Conservation (phyloP, 2,888 invertebrate species). For the Ferdinandea cuprea region DNA sequence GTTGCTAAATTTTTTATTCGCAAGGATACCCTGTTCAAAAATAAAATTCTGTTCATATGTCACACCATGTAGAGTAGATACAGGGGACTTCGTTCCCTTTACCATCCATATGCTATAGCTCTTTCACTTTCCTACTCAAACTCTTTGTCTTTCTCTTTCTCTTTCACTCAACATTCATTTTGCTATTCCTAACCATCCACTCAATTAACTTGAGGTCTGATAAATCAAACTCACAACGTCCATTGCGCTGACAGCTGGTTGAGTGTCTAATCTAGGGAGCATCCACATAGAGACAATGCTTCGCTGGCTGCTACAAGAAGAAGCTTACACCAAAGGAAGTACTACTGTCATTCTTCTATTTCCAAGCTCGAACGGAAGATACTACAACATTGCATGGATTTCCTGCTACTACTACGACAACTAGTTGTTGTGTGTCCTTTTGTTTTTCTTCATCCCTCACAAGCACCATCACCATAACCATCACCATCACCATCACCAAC, state of each 20-base stretch:
- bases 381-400: constrained; percentile 66
- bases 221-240: constrained; percentile 73
- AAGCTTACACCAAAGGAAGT: constrained; percentile 49
- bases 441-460: constrained; percentile 11
- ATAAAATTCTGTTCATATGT: constrained; percentile 35
- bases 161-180: not conserved
- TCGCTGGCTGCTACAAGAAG: constrained; percentile 17
- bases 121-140: not conserved
- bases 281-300: constrained; percentile 54
- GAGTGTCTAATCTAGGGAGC: constrained; percentile 68
- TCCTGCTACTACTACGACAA: constrained; percentile 49
- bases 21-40: constrained; percentile 33
- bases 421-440: constrained; percentile 59
- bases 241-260: constrained; percentile 74
- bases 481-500: not conserved
- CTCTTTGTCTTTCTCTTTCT: not conserved
- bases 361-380: constrained; percentile 45
- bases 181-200: constrained; percentile 59
- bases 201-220: constrained; percentile 74
- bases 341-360: constrained; percentile 60
- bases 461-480: not conserved
- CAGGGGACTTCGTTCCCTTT: not conserved
- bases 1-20: constrained; percentile 38
- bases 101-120: not conserved
- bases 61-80: constrained; percentile 26